phyloP scores from a whole-genome alignment of 2,888 invertebrate genomes.

The Cyrtodaria siliqua region DNA sequence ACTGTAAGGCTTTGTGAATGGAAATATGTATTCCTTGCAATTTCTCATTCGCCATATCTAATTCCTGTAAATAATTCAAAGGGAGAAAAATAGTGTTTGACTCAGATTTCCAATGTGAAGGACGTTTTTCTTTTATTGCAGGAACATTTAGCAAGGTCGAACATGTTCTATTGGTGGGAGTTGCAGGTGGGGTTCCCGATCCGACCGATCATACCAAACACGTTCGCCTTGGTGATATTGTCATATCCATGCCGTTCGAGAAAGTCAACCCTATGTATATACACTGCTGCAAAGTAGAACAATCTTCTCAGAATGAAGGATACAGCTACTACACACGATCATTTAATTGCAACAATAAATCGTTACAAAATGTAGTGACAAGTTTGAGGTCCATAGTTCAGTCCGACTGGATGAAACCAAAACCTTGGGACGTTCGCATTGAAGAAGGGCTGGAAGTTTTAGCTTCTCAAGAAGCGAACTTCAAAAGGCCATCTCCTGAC shows the following conservation, averaged over 20 bases:
- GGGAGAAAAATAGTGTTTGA: too few relatives aligned
- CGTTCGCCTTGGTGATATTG: slow-evolving; percentile 91
- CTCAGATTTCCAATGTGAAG: too few relatives aligned
- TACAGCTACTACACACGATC: slow-evolving; percentile 77
- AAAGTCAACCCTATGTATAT: slow-evolving; percentile 89
- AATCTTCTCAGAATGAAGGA: slow-evolving; percentile 62
- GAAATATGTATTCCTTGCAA: too few relatives aligned
- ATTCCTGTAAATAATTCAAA: too few relatives aligned
- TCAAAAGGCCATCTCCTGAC: slow-evolving; percentile 78
- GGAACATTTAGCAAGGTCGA: slow-evolving; percentile 97
- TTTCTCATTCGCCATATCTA: too few relatives aligned
- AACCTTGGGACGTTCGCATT: slow-evolving; percentile 92
- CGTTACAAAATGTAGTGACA: slow-evolving; percentile 68
- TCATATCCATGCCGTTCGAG: slow-evolving; percentile 80
- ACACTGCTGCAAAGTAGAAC: slow-evolving; percentile 90
- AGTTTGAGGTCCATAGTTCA: slow-evolving; percentile 66
- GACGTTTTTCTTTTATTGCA: too few relatives aligned
- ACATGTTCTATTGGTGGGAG: slow-evolving; percentile 97
- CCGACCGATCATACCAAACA: slow-evolving; percentile 97
- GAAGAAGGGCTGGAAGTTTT: slow-evolving; percentile 90
- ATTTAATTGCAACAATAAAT: slow-evolving; percentile 71
- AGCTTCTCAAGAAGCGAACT: slow-evolving; percentile 85
- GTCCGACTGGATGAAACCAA: slow-evolving; percentile 51
- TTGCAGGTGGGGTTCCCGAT: slow-evolving; percentile 98
- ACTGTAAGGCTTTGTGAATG: too few relatives aligned